These are phyloP conservation scores for Steatocranus sp. DNA, from an alignment of 2,797 vertebrate species.

Conservation along the genomic window DNA sequence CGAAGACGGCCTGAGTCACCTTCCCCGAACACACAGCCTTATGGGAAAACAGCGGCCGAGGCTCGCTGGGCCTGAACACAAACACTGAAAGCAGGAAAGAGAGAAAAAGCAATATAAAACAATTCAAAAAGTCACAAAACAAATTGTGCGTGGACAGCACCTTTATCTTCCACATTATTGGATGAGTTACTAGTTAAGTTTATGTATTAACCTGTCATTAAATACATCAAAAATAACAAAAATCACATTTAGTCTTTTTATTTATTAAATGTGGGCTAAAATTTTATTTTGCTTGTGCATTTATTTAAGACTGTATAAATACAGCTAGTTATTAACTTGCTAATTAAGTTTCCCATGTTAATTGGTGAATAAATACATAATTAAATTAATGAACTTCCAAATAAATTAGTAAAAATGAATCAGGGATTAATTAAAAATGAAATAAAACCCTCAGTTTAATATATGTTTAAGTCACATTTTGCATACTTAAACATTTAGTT, in stretches of 20 bases:
- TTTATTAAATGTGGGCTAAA: background rate
- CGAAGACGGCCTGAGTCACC: constrained; percentile 83
- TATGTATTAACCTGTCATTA: background rate
- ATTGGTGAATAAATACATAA: background rate
- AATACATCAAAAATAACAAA: background rate
- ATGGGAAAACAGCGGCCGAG: constrained; percentile 86
- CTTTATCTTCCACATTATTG: background rate
- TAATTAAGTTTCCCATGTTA: background rate
- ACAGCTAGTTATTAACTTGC: background rate
- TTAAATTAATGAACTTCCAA: background rate
- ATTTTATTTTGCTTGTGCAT: background rate
- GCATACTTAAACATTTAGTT: background rate
- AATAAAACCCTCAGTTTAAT: background rate
- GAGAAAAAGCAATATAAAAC: background rate
- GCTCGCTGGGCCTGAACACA: constrained; percentile 90
- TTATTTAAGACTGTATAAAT: background rate
- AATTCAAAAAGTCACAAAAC: background rate
- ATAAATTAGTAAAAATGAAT: background rate
- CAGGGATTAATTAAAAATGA: background rate
- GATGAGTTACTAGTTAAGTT: background rate
- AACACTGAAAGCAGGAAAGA: constrained; percentile 77
- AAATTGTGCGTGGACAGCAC: accelerated
- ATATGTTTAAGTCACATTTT: background rate
- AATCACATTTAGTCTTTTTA: background rate
- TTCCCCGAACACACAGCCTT: constrained; percentile 80